These are phyloP conservation scores for Tupaia chinensis DNA, from an alignment of 2,113 vertebrate species.

Conservation along the genomic window DNA sequence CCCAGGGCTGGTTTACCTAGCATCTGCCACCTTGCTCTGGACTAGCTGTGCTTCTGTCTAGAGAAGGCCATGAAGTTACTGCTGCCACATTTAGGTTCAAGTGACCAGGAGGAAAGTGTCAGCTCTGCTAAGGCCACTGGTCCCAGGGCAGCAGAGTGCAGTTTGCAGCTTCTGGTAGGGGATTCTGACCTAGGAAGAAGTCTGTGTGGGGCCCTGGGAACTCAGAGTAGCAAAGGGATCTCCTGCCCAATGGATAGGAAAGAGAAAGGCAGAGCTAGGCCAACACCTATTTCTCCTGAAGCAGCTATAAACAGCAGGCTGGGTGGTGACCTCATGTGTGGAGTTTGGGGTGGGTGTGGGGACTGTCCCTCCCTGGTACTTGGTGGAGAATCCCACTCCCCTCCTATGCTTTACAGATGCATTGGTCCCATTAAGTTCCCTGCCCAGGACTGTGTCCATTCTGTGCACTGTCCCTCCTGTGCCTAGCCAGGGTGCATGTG, in stretches of 20 bases:
- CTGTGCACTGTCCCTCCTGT: too few relatives aligned
- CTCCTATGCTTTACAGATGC: fast-evolving
- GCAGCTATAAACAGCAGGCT: too few relatives aligned
- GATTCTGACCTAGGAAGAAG: background rate
- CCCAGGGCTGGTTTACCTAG: background rate
- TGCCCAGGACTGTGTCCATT: background rate
- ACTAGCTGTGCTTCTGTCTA: background rate
- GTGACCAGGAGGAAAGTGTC: background rate
- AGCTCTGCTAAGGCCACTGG: background rate
- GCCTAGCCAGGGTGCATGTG: background rate
- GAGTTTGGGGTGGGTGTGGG: too few relatives aligned
- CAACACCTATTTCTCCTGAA: too few relatives aligned
- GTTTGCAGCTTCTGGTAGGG: background rate
- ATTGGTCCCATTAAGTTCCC: background rate
- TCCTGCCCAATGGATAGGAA: too few relatives aligned
- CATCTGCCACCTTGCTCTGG: background rate
- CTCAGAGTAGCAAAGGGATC: too few relatives aligned
- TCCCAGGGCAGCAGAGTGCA: background rate
- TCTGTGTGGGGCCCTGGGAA: background rate
- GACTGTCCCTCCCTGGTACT: background rate
- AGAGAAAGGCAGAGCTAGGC: background rate
- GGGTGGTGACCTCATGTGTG: background rate
- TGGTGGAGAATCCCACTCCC: fast-evolving
- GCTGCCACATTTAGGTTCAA: background rate
- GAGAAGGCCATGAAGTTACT: too few relatives aligned